A percentile compares a stretch with the other conserved stretches of the same genome.
Evolutionary conservation across 2,888 invertebrate species (phyloP).

Genomic region (Camptogramma bilineatum): DNA sequence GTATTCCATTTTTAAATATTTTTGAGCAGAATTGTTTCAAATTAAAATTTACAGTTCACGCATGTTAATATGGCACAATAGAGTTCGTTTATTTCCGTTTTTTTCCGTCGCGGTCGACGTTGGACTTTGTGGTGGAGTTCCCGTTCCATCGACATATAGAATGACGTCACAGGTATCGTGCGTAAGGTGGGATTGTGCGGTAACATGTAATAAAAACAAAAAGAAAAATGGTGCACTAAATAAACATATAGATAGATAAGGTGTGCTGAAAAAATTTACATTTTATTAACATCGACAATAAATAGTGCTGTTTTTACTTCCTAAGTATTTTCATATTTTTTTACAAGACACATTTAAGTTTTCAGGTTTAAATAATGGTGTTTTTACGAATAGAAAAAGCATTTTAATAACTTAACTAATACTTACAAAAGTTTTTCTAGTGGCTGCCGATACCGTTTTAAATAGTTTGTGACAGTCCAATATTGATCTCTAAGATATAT

Average conservation of each 20-base stretch:
- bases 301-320: not conserved
- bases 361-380: too few species aligned
- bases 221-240: constrained; percentile 85
- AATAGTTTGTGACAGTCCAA: not conserved
- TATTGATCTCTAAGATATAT: not conserved
- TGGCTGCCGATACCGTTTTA: too few species aligned
- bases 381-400: too few species aligned
- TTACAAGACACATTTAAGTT: not conserved
- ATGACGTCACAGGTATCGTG: constrained; percentile 67
- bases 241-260: constrained; percentile 70
- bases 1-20: constrained; percentile 3
- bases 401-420: not conserved
- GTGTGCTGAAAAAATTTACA: constrained; percentile 53
- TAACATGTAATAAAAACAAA: constrained; percentile 84
- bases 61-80: constrained; percentile 34
- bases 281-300: constrained; percentile 30
- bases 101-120: constrained; percentile 84
- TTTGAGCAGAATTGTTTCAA: constrained; percentile 24
- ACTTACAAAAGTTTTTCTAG: not conserved
- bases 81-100: constrained; percentile 77
- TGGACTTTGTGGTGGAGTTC: constrained; percentile 81
- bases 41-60: constrained; percentile 36
- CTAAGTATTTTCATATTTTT: not conserved
- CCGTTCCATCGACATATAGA: constrained; percentile 73
- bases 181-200: constrained; percentile 82